Conservation (phyloP, 2,888 invertebrate species). For the Tortrix viridana region DNA sequence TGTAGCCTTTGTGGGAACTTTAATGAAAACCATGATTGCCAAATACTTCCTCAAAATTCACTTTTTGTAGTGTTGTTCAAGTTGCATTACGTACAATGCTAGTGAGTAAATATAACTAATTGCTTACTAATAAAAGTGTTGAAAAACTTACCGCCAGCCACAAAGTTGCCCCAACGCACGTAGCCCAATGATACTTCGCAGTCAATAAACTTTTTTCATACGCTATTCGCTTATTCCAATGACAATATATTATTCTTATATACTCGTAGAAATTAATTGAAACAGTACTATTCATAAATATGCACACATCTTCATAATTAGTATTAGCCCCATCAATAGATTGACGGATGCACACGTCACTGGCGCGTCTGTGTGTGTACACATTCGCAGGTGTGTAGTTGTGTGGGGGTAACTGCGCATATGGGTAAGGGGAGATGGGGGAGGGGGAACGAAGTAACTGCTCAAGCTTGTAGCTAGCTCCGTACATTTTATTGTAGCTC, state of each 20-base stretch:
- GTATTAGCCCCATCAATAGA: constrained; percentile 55
- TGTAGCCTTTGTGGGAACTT: too few species aligned
- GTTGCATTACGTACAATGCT: too few species aligned
- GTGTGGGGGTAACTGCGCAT: constrained; percentile 69
- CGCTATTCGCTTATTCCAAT: neutral
- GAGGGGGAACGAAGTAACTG: constrained; percentile 70
- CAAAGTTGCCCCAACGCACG: neutral
- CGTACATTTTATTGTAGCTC: constrained; percentile 84
- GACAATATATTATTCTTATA: neutral
- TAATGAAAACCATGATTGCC: too few species aligned
- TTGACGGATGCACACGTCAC: constrained; percentile 67
- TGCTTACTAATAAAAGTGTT: neutral
- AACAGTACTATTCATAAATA: constrained; percentile 17
- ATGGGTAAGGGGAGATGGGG: constrained; percentile 58
- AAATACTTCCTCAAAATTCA: too few species aligned
- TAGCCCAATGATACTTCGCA: neutral
- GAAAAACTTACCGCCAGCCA: neutral
- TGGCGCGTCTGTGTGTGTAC: constrained; percentile 58
- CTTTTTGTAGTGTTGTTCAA: too few species aligned
- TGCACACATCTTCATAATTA: constrained; percentile 27
- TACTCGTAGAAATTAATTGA: constrained; percentile 6
- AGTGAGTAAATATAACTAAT: neutral
- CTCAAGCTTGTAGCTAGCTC: constrained; percentile 81
- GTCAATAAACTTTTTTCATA: neutral
- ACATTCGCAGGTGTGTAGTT: constrained; percentile 61